Base-by-base conservation (phyloP, 2,797 vertebrate species). In the Heliangelus exortis region DNA sequence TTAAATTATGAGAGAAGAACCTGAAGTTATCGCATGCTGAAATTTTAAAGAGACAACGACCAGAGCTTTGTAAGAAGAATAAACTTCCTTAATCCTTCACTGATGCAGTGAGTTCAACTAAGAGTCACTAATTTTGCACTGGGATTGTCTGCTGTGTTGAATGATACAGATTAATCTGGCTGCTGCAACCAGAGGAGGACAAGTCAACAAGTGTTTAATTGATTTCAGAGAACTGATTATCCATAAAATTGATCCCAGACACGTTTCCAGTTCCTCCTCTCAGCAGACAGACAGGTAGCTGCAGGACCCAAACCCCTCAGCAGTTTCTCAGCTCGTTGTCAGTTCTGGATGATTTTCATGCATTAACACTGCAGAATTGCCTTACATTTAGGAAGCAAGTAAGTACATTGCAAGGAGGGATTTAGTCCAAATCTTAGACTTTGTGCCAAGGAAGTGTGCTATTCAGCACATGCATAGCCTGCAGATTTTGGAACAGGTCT, bases 151-250 rank as follows among this genome's bases (percentile, higher is more conserved):
- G 1, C 57, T 81, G 39, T 78, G 58, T 58, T 69, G 51, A 84
- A 45, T 48, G 45, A 2, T 28, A 19, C 15, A 16, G 83, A 75
- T 92, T 91, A 85, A 92, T 86, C 76, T 91, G 54, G 39, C 47
- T 59, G 23, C 47, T 75, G 34, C 59, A 81, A 47, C 48, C 63
- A n/a, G 58, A 79, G 68, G 15, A 2, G 0, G 80, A 33, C 47
- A 45, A 89, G 34, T 31, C 82, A 93, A 79, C 59, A 90, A 73
- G 73, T 77, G 48, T 57, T 89, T 72, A 63, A 91, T 83, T 86
- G 69, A 86, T 91, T 93, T 86, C 74, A 63, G 87, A 57, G 55
- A 31, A 93, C 39, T 75, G 87, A 15, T 90, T 92, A 47, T 48
- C 95, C 63, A 59, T 96, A 54, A 69, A 81, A 65, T 75, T 84